phyloP scores from a whole-genome alignment of 2,888 invertebrate genomes.

The Flexamia atlantica region DNA sequence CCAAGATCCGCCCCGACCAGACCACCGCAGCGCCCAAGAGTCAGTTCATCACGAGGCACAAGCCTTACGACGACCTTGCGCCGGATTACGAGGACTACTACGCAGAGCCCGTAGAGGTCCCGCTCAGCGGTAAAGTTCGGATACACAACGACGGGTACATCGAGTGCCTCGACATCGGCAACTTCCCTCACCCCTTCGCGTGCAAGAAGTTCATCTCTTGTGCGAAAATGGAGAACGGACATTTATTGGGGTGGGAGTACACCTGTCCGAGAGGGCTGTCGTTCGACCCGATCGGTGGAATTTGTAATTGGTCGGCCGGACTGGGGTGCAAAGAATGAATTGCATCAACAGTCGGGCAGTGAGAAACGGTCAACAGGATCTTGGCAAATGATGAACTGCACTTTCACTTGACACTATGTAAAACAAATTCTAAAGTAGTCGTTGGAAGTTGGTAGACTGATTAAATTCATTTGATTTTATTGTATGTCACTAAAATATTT shows the following conservation, averaged over 20 bases:
- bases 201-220: constrained; percentile 96
- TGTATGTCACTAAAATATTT: too few relatives aligned
- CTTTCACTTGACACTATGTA: too few relatives aligned
- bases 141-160: constrained; percentile 85
- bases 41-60: constrained; percentile 56
- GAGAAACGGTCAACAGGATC: not conserved
- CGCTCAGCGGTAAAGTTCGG: constrained; percentile 73
- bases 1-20: constrained; percentile 55
- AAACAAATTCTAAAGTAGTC: too few relatives aligned
- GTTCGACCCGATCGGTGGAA: constrained; percentile 93
- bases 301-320: constrained; percentile 93
- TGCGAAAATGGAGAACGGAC: constrained; percentile 88
- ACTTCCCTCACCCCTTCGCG: constrained; percentile 93
- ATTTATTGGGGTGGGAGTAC: constrained; percentile 91
- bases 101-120: constrained; percentile 70
- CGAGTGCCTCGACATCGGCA: constrained; percentile 92
- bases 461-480: too few relatives aligned
- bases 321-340: constrained; percentile 83
- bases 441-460: too few relatives aligned
- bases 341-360: not conserved
- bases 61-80: constrained; percentile 63
- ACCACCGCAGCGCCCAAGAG: constrained; percentile 56
- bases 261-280: constrained; percentile 91
- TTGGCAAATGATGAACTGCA: too few relatives aligned
- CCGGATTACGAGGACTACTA: constrained; percentile 69